Base-by-base conservation (phyloP, 2,113 vertebrate species). In the Colaptes auratus region DNA sequence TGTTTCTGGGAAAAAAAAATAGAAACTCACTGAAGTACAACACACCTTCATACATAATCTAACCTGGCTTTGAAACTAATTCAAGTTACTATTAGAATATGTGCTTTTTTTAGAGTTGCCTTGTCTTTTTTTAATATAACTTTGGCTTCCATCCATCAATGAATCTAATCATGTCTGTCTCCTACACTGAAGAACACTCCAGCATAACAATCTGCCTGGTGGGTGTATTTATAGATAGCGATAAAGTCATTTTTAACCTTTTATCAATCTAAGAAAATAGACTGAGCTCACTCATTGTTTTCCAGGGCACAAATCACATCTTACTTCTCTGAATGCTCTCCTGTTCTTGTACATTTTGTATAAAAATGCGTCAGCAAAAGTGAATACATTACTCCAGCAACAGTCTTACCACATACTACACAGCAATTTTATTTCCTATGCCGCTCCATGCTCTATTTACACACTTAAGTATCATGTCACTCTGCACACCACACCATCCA, bases 161-260 rank as follows among this genome's bases (percentile, higher is more conserved):
- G 64, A 78, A 76, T 55, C 78, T 76, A 73, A 87, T 85, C 33
- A 42, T 44, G 15, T 73, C 71, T 88, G 44, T 63, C 79, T 92
- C 63, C 44, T 63, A 82, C 23, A 77, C 52, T 67, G 60, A 91
- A 36, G 55, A 74, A 75, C 82, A 59, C 74, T 82, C 46, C 87
- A 87, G 56, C 31, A 36, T 15, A 71, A 83, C 65, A 5, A 92
- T 42, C 64, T 93, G 79, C 78, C 86, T 82, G 64, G 50, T 76
- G 83, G 64, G 48, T 79, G 12, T 93, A 95, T 89, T 95, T 96
- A 89, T 52, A 93, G 86, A 82, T 24, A 81, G n/a, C 21, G 56
- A 88, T 77, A 60, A 81, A 96, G 46, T 73, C 15, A 91, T 82
- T 90, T 92, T 89, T 60, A 95, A 79, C 55, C 15, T 79, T 56